A percentile compares a stretch with the other conserved stretches of the same genome.
These are phyloP conservation scores for Zoanthus sansibaricus DNA, from an alignment of 92 coral and sea anemone genomes.

Conservation along the genomic window DNA sequence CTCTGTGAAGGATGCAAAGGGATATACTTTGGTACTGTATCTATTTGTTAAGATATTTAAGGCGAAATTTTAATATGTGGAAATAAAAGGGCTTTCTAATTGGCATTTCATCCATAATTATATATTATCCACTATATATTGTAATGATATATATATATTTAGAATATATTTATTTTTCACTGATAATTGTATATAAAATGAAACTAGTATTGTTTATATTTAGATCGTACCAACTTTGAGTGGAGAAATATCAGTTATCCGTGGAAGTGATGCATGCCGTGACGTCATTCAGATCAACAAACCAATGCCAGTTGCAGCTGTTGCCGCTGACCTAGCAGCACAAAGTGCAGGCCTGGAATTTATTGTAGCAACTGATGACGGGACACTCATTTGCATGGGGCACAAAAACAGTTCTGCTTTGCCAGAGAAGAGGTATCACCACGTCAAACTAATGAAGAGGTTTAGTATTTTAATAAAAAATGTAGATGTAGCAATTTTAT, in stretches of 20 bases:
- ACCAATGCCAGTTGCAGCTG: conserved; percentile 68
- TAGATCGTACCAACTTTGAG: conserved; percentile 81
- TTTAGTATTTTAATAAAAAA: not conserved
- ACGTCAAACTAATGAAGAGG: not conserved
- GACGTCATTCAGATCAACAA: conserved; percentile 72
- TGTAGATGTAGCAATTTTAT: too few species aligned
- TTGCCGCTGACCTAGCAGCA: conserved; percentile 68
- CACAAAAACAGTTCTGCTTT: conserved; percentile 20
- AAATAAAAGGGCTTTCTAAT: too few species aligned
- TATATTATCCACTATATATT: too few species aligned
- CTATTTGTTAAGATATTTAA: too few species aligned
- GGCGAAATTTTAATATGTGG: too few species aligned
- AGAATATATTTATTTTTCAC: too few species aligned
- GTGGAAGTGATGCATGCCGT: conserved; percentile 82
- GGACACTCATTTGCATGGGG: conserved; percentile 75
- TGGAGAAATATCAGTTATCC: conserved; percentile 75
- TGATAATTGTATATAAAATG: too few species aligned
- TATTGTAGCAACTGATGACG: conserved; percentile 84
- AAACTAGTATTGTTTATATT: not conserved
- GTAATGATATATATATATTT: too few species aligned
- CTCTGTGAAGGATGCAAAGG: too few species aligned
- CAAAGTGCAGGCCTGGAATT: conserved; percentile 81
- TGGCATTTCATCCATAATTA: too few species aligned
- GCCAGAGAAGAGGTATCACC: not conserved
- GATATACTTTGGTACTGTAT: too few species aligned